Evolutionary conservation across 1,140 invertebrate genomes (phyloP).

Genomic region (Apis florea): DNA sequence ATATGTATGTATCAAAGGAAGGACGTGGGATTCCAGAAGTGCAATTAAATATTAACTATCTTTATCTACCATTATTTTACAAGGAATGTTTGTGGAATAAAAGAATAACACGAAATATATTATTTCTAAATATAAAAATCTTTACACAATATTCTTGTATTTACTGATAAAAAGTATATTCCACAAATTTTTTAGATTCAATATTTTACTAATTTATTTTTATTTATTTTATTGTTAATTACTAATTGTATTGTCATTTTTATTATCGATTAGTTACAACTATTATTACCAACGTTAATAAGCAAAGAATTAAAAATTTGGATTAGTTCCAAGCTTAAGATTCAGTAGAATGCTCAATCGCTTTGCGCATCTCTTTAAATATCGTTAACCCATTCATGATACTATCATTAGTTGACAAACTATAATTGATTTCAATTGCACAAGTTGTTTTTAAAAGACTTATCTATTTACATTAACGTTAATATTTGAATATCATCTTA

Average conservation of each 20-base stretch:
- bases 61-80: neutral
- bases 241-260: neutral
- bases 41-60: constrained; percentile 20
- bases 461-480: too few relatives aligned
- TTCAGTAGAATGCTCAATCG: neutral
- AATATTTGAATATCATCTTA: neutral
- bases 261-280: neutral
- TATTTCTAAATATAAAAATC: neutral
- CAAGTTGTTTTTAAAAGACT: neutral
- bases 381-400: neutral
- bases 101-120: neutral
- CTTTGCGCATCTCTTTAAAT: neutral
- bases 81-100: neutral
- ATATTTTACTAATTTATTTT: neutral
- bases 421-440: neutral
- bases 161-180: neutral
- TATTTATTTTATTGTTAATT: neutral
- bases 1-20: neutral
- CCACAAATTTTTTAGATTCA: neutral
- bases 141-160: neutral
- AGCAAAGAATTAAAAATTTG: neutral
- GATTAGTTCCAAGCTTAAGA: neutral
- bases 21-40: constrained; percentile 7
- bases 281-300: too few relatives aligned
- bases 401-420: neutral